A percentile compares a stretch with the other conserved stretches of the same genome.
phyloP scores from a whole-genome alignment of 2,113 vertebrate genomes.

The Mobula birostris region DNA sequence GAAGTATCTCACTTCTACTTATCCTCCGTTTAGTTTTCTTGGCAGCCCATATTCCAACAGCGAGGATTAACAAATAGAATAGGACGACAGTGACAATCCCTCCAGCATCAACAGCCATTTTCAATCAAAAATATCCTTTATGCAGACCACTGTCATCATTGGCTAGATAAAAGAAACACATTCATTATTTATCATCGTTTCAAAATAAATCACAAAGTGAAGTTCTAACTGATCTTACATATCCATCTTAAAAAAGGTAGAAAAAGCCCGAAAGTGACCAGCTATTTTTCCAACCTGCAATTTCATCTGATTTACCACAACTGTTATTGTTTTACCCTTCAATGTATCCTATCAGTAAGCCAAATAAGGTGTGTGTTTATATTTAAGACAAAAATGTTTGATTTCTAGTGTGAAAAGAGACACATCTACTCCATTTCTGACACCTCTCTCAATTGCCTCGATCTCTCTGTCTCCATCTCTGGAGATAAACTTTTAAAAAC shows the following conservation, averaged over 20 bases:
- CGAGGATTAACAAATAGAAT: constrained; percentile 85
- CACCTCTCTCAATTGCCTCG: too few species aligned
- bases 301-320: not conserved
- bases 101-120: constrained; percentile 77
- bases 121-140: not conserved
- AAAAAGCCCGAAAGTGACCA: not conserved
- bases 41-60: constrained; percentile 93
- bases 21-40: constrained; percentile 88
- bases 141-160: not conserved
- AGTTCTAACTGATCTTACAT: not conserved
- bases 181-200: not conserved
- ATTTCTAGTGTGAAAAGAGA: not conserved
- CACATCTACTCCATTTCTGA: too few species aligned
- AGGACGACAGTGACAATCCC: constrained; percentile 84
- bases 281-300: not conserved
- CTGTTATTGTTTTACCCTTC: not conserved
- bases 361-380: not conserved
- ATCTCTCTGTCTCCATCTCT: too few species aligned
- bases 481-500: too few species aligned
- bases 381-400: not conserved
- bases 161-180: not conserved
- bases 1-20: constrained; percentile 55
- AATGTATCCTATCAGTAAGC: not conserved
- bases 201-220: not conserved
- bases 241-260: not conserved